Base-by-base conservation (phyloP, 2,113 vertebrate genomes). In the Phyllopteryx taeniolatus region DNA sequence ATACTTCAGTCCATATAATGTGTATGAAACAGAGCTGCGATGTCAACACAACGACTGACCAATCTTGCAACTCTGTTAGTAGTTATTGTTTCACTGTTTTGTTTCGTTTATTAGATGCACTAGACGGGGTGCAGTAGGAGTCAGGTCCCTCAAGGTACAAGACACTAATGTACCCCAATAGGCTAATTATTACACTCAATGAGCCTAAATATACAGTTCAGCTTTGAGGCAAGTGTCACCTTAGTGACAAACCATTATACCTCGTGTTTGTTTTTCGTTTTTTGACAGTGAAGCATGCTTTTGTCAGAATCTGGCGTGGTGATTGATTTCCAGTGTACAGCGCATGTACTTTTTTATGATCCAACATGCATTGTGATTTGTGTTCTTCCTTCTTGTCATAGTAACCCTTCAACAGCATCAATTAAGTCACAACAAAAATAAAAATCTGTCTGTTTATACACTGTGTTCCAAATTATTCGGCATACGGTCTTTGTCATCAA, bases 301-400 rank as follows among this genome's bases (percentile, higher is more conserved):
- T 61, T 19, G 59, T 35, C 59, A 35, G 14, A 61, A 61, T 14
- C 31, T 61, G 59, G 31, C 6, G 12, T 61, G 59, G 31, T 35
- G 6, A 35, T 17, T 39, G 76, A 22, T 53, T 77, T 77, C 72
- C 49, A 39, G 13, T 85, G 73, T 85, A 84, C 71, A 83, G 77
- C 81, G 83, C 85, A 84, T 89, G 85, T 71, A 74, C 62, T 81
- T 76, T 82, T 61, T 81, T 62, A 75, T 87, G 57, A 82, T 73
- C 49, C 79, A 71, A 75, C 68, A 35, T 35, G 71, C 66, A 61
- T 85, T 80, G 79, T 88, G 83, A 83, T 76, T 47, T 79, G 44
- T 83, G 70, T 20, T 85, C 49, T 46, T 77, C 62, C 65, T 76
- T 44, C 73, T 56, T 22, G 10, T 56, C 9, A 11, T 67, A 72